phyloP scores from a whole-genome alignment of 2,888 invertebrate species.

The Lamproptera curius region DNA sequence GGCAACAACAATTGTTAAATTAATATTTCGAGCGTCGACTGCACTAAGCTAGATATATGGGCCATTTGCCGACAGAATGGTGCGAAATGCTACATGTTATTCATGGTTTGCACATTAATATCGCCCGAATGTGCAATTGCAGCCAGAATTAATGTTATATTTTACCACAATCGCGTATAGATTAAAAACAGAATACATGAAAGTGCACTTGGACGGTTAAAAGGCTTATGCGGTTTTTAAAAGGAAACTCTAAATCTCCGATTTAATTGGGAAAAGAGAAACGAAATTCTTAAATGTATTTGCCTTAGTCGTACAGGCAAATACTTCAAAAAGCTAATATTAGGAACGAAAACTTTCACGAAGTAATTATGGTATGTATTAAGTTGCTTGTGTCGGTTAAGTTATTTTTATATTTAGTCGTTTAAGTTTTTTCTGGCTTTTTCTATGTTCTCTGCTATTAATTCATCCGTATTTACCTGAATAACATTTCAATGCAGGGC shows the following conservation, averaged over 20 bases:
- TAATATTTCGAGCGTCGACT: slow-evolving; percentile 68
- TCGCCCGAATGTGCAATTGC: slow-evolving; percentile 51
- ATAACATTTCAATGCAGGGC: too few species aligned
- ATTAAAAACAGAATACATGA: slow-evolving; percentile 17
- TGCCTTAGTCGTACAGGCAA: too few species aligned
- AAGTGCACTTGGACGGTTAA: slow-evolving; percentile 4
- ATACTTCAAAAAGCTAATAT: too few species aligned
- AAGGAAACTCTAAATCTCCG: background rate
- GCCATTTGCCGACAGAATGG: slow-evolving; percentile 65
- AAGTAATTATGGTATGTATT: too few species aligned
- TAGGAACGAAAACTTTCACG: too few species aligned
- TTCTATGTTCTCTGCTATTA: too few species aligned
- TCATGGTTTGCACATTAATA: slow-evolving; percentile 61
- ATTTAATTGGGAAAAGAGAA: too few species aligned
- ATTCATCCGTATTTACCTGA: too few species aligned
- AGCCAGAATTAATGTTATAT: slow-evolving; percentile 39
- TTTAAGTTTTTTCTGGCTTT: too few species aligned
- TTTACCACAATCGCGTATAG: slow-evolving; percentile 21
- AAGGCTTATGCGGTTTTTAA: slow-evolving; percentile 10
- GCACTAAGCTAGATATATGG: slow-evolving; percentile 70
- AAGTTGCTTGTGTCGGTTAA: too few species aligned
- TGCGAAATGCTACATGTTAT: slow-evolving; percentile 58
- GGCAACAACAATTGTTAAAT: slow-evolving; percentile 54
- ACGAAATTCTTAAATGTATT: too few species aligned
- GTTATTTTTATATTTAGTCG: too few species aligned